A percentile compares a stretch with the other conserved stretches of the same genome.
Evolutionary conservation across 2,797 vertebrate genomes (phyloP).

Genomic region (Pseudocheirus occidentalis): DNA sequence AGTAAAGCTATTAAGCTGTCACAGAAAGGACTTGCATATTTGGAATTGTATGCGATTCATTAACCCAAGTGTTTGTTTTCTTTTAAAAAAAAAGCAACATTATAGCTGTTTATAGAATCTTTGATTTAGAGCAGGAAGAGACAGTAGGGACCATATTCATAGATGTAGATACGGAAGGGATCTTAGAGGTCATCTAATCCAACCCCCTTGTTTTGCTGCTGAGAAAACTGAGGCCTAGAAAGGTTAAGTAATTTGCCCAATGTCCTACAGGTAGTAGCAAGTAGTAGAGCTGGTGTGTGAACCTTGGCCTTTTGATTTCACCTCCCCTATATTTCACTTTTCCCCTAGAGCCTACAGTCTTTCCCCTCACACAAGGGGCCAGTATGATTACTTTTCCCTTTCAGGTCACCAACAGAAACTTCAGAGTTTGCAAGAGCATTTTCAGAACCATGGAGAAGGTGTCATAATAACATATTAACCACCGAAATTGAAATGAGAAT

Average conservation of each 20-base stretch:
- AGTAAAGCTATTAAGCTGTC: conserved; percentile 65
- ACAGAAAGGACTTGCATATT: conserved; percentile 62
- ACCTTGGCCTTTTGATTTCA: neutral
- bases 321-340: neutral
- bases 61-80: conserved; percentile 50
- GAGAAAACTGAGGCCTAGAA: neutral
- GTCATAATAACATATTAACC: neutral
- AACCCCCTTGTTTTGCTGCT: neutral
- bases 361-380: neutral
- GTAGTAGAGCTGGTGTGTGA: neutral
- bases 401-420: conserved; percentile 41
- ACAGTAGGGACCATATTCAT: neutral
- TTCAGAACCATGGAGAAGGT: conserved; percentile 37
- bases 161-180: neutral
- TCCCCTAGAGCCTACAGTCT: neutral
- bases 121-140: conserved; percentile 36
- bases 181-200: neutral
- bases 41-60: conserved; percentile 58
- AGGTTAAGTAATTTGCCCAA: neutral
- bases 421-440: conserved; percentile 22
- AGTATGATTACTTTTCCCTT: conserved; percentile 44
- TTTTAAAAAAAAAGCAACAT: conserved; percentile 28
- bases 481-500: conserved; percentile 54
- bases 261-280: neutral
- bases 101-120: conserved; percentile 50